Percentiles rank a stretch among this genome's conserved stretches.
Conservation (phyloP, 2,797 vertebrate genomes). For the Dipus sagitta region DNA sequence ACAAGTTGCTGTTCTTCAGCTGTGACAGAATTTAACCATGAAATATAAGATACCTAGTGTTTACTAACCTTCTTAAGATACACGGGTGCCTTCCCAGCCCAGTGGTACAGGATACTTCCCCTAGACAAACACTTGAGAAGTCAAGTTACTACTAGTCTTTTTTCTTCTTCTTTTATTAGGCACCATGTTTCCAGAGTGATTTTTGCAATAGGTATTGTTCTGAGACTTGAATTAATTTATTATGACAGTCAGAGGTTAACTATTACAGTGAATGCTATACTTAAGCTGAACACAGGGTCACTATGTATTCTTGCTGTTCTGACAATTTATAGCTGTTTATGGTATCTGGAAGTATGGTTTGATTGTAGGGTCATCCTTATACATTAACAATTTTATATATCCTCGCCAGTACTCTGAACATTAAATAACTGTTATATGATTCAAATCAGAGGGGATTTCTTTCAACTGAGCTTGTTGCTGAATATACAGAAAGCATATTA, state of each 20-base stretch:
- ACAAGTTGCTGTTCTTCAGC: slow-evolving; percentile 65
- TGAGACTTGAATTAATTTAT: slow-evolving; percentile 72
- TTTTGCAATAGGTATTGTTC: slow-evolving; percentile 65
- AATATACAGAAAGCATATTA: slow-evolving; percentile 48
- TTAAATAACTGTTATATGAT: slow-evolving; percentile 52
- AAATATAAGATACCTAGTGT: slow-evolving; percentile 45
- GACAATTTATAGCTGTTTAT: slow-evolving; percentile 72
- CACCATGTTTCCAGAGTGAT: slow-evolving; percentile 16
- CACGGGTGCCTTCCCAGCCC: background rate
- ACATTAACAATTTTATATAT: slow-evolving; percentile 38
- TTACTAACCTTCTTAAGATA: slow-evolving; percentile 19
- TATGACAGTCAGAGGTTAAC: slow-evolving; percentile 75
- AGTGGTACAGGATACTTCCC: background rate
- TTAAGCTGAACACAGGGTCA: slow-evolving; percentile 75
- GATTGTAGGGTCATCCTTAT: slow-evolving; percentile 52
- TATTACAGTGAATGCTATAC: slow-evolving; percentile 58
- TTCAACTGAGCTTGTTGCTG: background rate
- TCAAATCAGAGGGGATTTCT: background rate
- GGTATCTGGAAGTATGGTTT: slow-evolving; percentile 49
- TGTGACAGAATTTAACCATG: slow-evolving; percentile 52
- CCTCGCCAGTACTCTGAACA: slow-evolving; percentile 40
- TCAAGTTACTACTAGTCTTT: slow-evolving; percentile 48
- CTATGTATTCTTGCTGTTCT: slow-evolving; percentile 40
- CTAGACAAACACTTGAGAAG: slow-evolving; percentile 21
- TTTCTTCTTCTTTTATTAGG: background rate